Base-by-base conservation (phyloP, 2,888 invertebrate genomes). In the Agonopterix subpropinquella region DNA sequence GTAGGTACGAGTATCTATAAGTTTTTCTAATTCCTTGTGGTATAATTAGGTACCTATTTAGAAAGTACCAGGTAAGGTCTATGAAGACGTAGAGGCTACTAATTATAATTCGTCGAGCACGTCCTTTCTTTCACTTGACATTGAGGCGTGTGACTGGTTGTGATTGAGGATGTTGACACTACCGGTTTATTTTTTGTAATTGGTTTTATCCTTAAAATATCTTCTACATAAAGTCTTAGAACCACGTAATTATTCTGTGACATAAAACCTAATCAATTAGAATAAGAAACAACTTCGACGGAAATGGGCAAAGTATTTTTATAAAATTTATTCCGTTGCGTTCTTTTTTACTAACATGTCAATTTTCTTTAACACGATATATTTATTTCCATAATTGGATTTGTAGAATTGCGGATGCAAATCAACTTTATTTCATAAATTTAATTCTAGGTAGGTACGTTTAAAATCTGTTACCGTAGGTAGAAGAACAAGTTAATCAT, bases 121-220 rank as follows among this genome's bases (percentile, higher is more conserved):
- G 73, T 75, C 74, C 72, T 67, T 72, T 85, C 79, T 79, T 77
- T 86, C 76, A 79, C 79, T 83, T 86, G 85, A 86, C 87, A 86
- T 85, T 86, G 85, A 75, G 67, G 67, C 62, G 58, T 65, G 61
- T 71, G 78, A 76, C 76, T 72, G 73, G 74, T 77, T 67, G 63
- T 52, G 55, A 59, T 68, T 60, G 69, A 77, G 76, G 73, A 84
- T 81, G 77, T 79, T 80, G 77, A 78, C 76, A 70, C 53, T 62
- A 55, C 54, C 52, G 52, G 53, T 43, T 49, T 43, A 48, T 10
- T 36, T 13, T 28, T 28, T 28, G 28, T 28, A 28, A 28, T 28
- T 28, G 15, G 7, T 8, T 9, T 4, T 45, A 37, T 39, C 45
- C 45, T 46, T 41, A 42, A 39, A n/a, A n/a, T 39, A n/a, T 39